A percentile compares a stretch with the other conserved stretches of the same genome.
Evolutionary conservation across 92 coral and sea anemone species (phyloP).

Genomic region (Epizoanthus ramosus): DNA sequence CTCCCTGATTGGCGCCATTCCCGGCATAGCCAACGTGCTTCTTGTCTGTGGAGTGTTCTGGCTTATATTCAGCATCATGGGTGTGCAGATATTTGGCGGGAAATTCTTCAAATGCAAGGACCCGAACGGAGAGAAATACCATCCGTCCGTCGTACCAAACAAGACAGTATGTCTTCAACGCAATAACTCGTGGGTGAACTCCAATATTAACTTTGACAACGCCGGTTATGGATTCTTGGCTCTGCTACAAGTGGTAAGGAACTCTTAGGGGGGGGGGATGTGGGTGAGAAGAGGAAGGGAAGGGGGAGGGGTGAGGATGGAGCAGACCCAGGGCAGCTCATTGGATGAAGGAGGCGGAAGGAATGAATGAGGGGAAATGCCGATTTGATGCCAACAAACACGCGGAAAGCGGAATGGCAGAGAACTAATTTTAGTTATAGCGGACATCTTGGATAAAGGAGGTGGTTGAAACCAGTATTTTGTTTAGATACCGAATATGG

Average conservation of each 20-base stretch:
- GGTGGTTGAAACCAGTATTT: no score
- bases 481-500: no score
- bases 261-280: background rate
- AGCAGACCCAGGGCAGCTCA: no score
- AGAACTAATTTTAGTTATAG: no score
- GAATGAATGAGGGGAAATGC: no score
- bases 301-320: background rate
- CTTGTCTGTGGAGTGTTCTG: slow-evolving; percentile 93
- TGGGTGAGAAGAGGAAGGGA: no score
- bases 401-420: no score
- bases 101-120: slow-evolving; percentile 93
- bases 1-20: slow-evolving; percentile 90
- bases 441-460: no score
- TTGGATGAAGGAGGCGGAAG: no score
- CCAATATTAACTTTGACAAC: slow-evolving; percentile 88
- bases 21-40: slow-evolving; percentile 95
- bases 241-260: slow-evolving; percentile 89
- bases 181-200: slow-evolving; percentile 72
- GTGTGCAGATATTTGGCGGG: slow-evolving; percentile 97
- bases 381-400: no score
- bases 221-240: slow-evolving; percentile 84
- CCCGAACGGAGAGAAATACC: slow-evolving; percentile 62
- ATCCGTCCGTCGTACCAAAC: slow-evolving; percentile 76
- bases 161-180: slow-evolving; percentile 75
- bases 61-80: slow-evolving; percentile 97